Evolutionary conservation across 2,888 invertebrate genomes (phyloP).

Genomic region (Drosophila tripunctata): DNA sequence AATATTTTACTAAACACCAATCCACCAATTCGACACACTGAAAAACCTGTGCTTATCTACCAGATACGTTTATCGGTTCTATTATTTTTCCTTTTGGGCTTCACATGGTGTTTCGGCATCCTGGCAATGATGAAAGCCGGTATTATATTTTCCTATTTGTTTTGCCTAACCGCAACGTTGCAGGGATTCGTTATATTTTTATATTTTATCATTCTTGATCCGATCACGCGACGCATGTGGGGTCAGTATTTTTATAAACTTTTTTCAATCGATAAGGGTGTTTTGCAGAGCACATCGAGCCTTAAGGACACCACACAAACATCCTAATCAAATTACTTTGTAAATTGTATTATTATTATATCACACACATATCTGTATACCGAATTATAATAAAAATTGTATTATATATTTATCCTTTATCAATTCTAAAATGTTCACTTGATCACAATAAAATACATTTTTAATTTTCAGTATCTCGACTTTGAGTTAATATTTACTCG

Average conservation of each 20-base stretch:
- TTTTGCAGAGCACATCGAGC: slow-evolving; percentile 42
- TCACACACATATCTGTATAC: too few species aligned
- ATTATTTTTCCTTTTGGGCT: slow-evolving; percentile 86
- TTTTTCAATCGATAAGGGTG: slow-evolving; percentile 36
- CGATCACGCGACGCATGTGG: slow-evolving; percentile 86
- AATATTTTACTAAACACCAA: slow-evolving; percentile 85
- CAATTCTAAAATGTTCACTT: too few species aligned
- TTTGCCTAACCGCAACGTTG: slow-evolving; percentile 87
- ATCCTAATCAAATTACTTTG: slow-evolving; percentile 29
- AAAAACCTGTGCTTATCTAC: slow-evolving; percentile 79
- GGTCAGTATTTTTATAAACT: slow-evolving; percentile 39
- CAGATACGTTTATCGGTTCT: slow-evolving; percentile 86
- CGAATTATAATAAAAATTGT: neutral
- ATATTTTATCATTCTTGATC: slow-evolving; percentile 87
- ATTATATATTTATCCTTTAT: too few species aligned
- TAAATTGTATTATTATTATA: neutral
- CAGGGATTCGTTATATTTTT: slow-evolving; percentile 87
- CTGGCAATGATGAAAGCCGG: slow-evolving; percentile 85
- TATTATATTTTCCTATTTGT: slow-evolving; percentile 86
- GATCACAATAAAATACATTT: too few species aligned
- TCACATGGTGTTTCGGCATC: slow-evolving; percentile 87
- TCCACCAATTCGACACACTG: slow-evolving; percentile 84
- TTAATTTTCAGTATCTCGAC: too few species aligned
- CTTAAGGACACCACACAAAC: slow-evolving; percentile 57
- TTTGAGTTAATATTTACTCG: neutral